Conservation (phyloP, 2,797 vertebrate species). For the Falco naumanni region DNA sequence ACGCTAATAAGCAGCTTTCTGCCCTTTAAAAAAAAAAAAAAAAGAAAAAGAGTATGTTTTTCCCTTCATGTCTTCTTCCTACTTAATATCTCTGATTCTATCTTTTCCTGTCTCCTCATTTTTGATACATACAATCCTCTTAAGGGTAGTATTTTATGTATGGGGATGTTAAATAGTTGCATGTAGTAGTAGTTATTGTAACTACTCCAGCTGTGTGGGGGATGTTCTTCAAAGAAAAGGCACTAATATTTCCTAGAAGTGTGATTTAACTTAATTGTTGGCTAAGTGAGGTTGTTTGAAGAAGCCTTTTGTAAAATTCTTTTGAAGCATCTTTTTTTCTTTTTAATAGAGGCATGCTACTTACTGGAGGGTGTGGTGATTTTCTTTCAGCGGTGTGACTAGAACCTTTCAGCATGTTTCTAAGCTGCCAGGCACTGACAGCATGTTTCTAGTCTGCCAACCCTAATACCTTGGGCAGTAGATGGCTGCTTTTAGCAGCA, state of each 20-base stretch:
- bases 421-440: background rate
- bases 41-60: background rate
- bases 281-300: background rate
- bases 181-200: background rate
- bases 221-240: background rate
- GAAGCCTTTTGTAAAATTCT: constrained; percentile 6
- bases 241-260: background rate
- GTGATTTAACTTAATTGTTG: background rate
- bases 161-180: background rate
- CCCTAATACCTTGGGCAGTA: background rate
- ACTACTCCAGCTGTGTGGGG: background rate
- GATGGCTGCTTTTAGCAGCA: constrained; percentile 11
- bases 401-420: background rate
- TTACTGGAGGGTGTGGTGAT: background rate
- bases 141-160: background rate
- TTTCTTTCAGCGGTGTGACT: background rate
- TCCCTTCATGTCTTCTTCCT: background rate
- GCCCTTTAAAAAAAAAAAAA: background rate
- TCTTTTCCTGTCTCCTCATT: background rate
- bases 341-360: background rate
- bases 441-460: background rate
- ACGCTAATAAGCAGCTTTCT: background rate
- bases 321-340: background rate
- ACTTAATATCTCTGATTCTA: background rate
- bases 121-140: background rate